Evolutionary conservation across 2,113 vertebrate species (phyloP).

Genomic region (Prolemur simus): DNA sequence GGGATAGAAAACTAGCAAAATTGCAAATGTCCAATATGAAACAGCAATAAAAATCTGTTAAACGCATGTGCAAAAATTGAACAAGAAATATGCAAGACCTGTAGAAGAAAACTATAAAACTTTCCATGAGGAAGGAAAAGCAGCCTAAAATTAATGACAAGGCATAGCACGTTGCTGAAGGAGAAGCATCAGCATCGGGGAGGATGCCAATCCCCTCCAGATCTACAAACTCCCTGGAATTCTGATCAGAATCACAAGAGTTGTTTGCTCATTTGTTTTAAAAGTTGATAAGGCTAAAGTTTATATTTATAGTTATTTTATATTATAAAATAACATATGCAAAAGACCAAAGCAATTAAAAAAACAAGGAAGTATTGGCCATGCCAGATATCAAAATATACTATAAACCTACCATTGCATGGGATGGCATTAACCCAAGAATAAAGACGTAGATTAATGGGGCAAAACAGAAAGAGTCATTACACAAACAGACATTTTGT

Average conservation of each 20-base stretch:
- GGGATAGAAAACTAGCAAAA: background rate
- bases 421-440: background rate
- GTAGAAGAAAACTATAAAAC: background rate
- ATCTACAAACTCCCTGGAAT: background rate
- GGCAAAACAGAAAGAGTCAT: background rate
- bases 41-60: constrained; percentile 8
- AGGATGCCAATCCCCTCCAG: background rate
- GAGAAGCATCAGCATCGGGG: background rate
- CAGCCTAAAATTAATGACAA: background rate
- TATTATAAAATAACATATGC: background rate
- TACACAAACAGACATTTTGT: background rate
- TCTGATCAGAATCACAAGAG: background rate
- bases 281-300: background rate
- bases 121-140: background rate
- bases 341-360: background rate
- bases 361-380: background rate
- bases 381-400: background rate
- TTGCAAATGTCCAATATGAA: background rate
- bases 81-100: background rate
- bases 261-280: background rate
- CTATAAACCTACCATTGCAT: background rate
- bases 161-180: background rate
- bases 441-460: background rate
- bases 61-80: background rate
- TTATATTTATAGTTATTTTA: background rate